Evolutionary conservation across 1,140 invertebrate species (phyloP), one percentile per base, ranked within the genome.

Genomic region (Heliconius hewitsoni): DNA sequence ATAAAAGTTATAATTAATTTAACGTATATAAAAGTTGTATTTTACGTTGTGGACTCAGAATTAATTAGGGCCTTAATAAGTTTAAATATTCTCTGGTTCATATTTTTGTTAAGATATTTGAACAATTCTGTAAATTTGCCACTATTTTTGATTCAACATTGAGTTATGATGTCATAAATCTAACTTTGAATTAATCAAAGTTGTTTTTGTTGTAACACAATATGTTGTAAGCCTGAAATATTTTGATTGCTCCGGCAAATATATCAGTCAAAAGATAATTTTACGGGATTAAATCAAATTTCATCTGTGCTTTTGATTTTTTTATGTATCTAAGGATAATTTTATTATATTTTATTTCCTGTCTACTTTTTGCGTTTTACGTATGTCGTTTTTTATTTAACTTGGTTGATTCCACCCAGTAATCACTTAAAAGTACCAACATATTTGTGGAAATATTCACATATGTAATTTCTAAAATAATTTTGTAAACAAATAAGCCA

Each of bases 121-220:
- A 30, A 66, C 27, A 30, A 66, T 66, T 2, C 78, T 76, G n/a
- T 73, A 74, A 80, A 77, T 80, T 72, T 77, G 75, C 50, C 11
- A 39, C 71, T 66, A 57, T 74, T 77, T 76, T 77, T 82, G 77
- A 71, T 76, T 46, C 50, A 76, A 70, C 39, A 88, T 87, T 91
- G 90, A 92, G 91, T 92, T 90, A 92, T 91, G 84, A 79, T 80
- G 79, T 86, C 81, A 90, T 92, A 90, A 92, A 91, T 91, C 87
- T 87, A 85, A 86, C 84, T 82, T 84, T 70, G 87, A 89, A 90
- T 92, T 90, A 90, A 90, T 92, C 89, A 90, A 86, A 85, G 81
- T 85, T 82, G 85, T 85, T 90, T 87, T 89, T 89, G 88, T 87
- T 83, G 23, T 60, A 57, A 8, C 3, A 66, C 60, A 66, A 30